Base-by-base conservation (phyloP, 2,888 invertebrate species). In the Esperia sulphurella region DNA sequence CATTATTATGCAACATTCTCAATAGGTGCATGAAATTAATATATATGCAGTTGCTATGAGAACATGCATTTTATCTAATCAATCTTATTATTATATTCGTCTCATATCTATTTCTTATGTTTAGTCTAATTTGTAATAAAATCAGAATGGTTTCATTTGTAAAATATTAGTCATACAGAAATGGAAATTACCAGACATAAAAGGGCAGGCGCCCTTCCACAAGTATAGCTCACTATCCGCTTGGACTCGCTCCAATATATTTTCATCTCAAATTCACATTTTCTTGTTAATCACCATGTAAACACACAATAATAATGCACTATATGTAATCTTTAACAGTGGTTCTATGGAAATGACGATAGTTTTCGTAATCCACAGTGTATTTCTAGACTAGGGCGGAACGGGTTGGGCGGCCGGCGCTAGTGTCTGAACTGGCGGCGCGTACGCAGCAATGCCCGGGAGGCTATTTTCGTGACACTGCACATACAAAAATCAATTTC, bases 381-480 rank as follows among this genome's bases (percentile, higher is more conserved):
- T 74, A 67, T 67, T 65, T 68, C 45, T 69, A 63, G 61, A 61
- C 54, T 59, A 64, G 69, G 73, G 68, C 71, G 68, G 71, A 65
- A 74, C 79, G 73, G 63, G 75, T 52, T 74, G 67, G 77, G 66
- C 68, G 78, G 53, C 57, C 68, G 70, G 57, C 69, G 68, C 63
- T 67, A 61, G 51, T 69, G 62, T 64, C 63, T 53, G 65, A 61
- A 79, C 78, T 79, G 77, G 65, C 68, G 55, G 65, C 75, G 75
- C 69, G 71, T 65, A 68, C 75, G 77, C 75, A 76, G 74, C 82
- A 75, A 72, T 75, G 75, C 88, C 88, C 88, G 85, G 89, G 78
- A 72, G 70, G 79, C 81, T 89, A 89, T 88, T 88, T 88, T 83
- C 57, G 87, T 87, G 82, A 88, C 86, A 79, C 78, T 79, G 80